These are phyloP conservation scores for Brachionus sp. DNA, from an alignment of 1,140 invertebrate species.

Conservation along the genomic window DNA sequence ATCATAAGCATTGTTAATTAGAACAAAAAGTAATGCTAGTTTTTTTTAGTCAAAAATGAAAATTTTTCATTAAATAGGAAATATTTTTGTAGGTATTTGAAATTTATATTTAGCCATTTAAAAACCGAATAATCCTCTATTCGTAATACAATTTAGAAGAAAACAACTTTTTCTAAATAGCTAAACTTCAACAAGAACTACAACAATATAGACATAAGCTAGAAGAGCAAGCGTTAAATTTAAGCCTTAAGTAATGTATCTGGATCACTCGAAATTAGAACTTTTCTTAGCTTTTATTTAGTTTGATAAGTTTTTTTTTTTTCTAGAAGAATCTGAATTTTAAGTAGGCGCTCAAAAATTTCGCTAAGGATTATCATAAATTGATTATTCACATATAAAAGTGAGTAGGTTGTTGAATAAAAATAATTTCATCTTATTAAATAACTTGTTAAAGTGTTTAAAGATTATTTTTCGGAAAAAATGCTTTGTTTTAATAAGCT, in stretches of 20 bases:
- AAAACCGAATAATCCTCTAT: neutral
- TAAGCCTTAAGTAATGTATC: neutral
- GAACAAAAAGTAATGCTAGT: neutral
- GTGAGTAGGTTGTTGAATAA: neutral
- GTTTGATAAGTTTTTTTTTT: neutral
- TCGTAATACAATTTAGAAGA: neutral
- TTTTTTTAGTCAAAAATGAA: neutral
- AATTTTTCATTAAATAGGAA: neutral
- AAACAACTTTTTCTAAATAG: neutral
- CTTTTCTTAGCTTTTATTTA: neutral
- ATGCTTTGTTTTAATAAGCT: neutral
- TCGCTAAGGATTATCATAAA: neutral
- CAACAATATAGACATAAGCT: neutral
- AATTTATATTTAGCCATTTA: neutral
- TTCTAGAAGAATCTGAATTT: neutral
- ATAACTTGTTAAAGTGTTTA: constrained; percentile 4
- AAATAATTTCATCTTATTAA: neutral
- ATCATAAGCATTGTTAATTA: neutral
- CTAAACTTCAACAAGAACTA: neutral
- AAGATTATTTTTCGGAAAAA: neutral
- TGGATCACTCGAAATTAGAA: neutral
- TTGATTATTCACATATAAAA: neutral
- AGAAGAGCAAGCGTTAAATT: neutral
- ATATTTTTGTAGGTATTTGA: neutral
- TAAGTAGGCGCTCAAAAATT: neutral